Base-by-base conservation (phyloP, 2,113 vertebrate genomes). In the Cepphus grylle region DNA sequence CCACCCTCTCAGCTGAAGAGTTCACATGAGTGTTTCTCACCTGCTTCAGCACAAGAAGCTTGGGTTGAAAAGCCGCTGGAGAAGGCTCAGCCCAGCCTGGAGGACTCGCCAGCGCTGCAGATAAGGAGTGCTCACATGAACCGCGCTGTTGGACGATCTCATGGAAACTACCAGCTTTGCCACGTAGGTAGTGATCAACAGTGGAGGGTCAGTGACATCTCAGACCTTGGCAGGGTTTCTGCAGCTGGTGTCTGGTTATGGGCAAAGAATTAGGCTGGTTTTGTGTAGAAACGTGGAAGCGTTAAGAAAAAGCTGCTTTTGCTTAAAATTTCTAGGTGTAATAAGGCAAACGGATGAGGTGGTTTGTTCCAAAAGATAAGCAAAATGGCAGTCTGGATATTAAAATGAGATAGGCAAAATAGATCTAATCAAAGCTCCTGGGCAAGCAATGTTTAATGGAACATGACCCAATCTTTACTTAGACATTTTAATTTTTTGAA, bases 141-240 rank as follows among this genome's bases (percentile, higher is more conserved):
- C 12, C 6, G 0, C 5, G 6, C 72, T 34, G 56, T 10, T 25
- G 81, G 45, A 40, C 23, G 47, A 67, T n/a, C n/a, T 55, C 38
- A 36, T 2, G 30, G 90, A 40, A 74, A 36, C 27, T 71, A 63
- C 61, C 36, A 47, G 26, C 45, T 36, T 53, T 32, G 25, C 25
- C 34, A 32, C 1, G 8, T 11, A 22, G 15, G 18, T 9, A 9
- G 45, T 8, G n/a, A 84, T 30, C 5, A 0, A 30, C 1, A 0
- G 34, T 12, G 27, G 16, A 15, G 11, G 26, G 42, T 67, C 16
- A 49, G 19, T 5, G 27, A n/a, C 38, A 71, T 5, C 53, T 43
- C 47, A 55, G n/a, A 26, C 21, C 21, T 34, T 15, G 47, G 42
- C 32, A 55, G 30, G 30, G 42, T 38, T 56, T 85, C 27, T 22